A percentile compares a stretch with the other conserved stretches of the same genome.
phyloP scores from a whole-genome alignment of 2,797 vertebrate genomes.

The Poeciliopsis presidionis region DNA sequence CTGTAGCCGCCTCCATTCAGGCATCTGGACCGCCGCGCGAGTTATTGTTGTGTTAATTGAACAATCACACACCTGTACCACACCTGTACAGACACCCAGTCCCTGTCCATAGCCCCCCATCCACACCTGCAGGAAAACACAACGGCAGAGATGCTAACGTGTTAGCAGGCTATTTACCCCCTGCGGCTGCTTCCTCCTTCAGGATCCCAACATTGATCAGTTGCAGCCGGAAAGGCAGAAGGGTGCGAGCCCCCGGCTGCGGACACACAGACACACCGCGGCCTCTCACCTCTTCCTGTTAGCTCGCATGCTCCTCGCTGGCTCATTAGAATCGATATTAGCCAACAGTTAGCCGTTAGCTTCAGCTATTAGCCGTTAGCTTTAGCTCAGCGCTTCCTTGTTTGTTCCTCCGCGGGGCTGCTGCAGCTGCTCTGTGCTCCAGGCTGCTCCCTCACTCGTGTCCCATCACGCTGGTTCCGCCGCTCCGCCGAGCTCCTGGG shows the following conservation, averaged over 20 bases:
- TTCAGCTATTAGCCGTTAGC: conserved; percentile 39
- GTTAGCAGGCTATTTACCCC: conserved; percentile 44
- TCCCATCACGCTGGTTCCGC: conserved; percentile 49
- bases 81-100: neutral
- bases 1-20: conserved; percentile 5
- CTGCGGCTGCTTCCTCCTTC: conserved; percentile 66
- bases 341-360: conserved; percentile 71
- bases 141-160: conserved; percentile 34
- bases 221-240: neutral
- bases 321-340: conserved; percentile 79
- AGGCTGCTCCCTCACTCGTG: conserved; percentile 57
- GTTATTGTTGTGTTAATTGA: neutral
- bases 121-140: neutral
- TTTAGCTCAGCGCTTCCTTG: conserved; percentile 71
- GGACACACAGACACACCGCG: neutral
- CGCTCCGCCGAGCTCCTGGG: conserved; percentile 29
- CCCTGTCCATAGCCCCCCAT: neutral
- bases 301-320: conserved; percentile 79
- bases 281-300: conserved; percentile 76
- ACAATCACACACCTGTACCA: neutral
- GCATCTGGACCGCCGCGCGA: neutral
- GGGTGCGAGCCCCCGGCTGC: neutral
- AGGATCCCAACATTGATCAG: conserved; percentile 13
- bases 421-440: conserved; percentile 24
- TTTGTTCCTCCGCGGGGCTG: conserved; percentile 62